These are phyloP conservation scores for Cactoblastis cactorum DNA, from an alignment of 2,888 invertebrate species.

Conservation along the genomic window DNA sequence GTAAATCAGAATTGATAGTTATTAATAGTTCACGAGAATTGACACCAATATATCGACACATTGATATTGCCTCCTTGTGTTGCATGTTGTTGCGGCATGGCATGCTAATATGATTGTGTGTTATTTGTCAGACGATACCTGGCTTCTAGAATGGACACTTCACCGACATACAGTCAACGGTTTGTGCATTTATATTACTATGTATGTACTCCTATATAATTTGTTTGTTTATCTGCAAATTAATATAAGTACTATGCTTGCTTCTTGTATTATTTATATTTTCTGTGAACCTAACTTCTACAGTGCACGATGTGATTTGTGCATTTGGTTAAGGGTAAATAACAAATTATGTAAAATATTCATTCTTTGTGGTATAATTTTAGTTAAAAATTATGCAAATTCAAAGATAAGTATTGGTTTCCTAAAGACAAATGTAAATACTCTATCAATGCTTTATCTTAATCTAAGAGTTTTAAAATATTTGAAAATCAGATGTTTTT, in stretches of 20 bases:
- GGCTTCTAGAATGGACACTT: slow-evolving; percentile 73
- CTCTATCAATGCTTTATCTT: too few species aligned
- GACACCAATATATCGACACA: slow-evolving; percentile 10
- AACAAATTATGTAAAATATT: not conserved
- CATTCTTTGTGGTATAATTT: not conserved
- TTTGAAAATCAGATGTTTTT: too few species aligned
- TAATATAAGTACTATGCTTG: slow-evolving; percentile 41
- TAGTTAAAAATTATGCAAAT: not conserved
- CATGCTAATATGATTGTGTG: slow-evolving; percentile 75
- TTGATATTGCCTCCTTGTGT: slow-evolving; percentile 28
- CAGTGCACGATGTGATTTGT: not conserved
- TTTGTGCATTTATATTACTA: slow-evolving; percentile 65
- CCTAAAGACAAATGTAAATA: too few species aligned
- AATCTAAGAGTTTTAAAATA: too few species aligned
- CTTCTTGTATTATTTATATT: not conserved
- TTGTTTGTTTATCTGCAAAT: slow-evolving; percentile 39
- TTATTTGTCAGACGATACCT: slow-evolving; percentile 76
- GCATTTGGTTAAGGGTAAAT: not conserved
- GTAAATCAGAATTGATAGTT: too few species aligned
- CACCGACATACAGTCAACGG: slow-evolving; percentile 61
- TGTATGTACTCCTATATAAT: slow-evolving; percentile 37
- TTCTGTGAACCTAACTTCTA: not conserved
- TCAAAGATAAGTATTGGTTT: too few species aligned
- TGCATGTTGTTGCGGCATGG: slow-evolving; percentile 73
- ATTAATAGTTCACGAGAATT: not conserved